Evolutionary conservation across 2,797 vertebrate species (phyloP), one percentile per base, ranked within the genome.

Genomic region (Spondyliosoma cantharus): DNA sequence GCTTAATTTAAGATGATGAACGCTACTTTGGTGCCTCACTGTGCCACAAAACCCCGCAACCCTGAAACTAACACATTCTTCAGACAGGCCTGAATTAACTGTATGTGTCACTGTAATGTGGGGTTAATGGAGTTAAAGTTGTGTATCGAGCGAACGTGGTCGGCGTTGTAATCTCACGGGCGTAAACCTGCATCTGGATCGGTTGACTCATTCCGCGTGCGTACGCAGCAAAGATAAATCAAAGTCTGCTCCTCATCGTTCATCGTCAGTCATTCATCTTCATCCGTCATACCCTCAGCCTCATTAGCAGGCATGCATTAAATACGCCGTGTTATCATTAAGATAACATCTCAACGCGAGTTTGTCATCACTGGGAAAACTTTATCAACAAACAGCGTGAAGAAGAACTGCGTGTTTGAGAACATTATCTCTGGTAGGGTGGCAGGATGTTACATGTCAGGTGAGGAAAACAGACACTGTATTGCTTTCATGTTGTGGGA

Each of bases 361-460:
- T 85, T 79, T 76, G 83, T 87, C 80, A 87, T 90, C 67, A 19
- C 29, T n/a, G 56, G 5, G 70, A 76, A 84, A 78, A 68, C 68
- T 37, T 87, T 78, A 82, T 81, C 84, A 87, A 65, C 87, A 78
- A 82, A 76, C 76, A 73, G 42, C 22, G 29, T 42, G 54, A 61
- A 78, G 75, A 13, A 66, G 45, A 13, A 68, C 48, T 68, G 53
- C 17, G 46, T 68, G 74, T 82, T 64, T 81, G 66, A 84, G 76
- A 81, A 82, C 70, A 82, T 74, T 86, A 88, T 90, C 85, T 87
- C 66, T 65, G 24, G 11, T 75, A 42, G 71, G 71, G 79, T 54
- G 88, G 85, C 93, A 94, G 90, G 92, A 94, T 89, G 81, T 88
- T 91, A 91, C 92, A 93, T 80, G 92, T 90, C 70, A 76, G 81